Evolutionary conservation across 2,797 vertebrate genomes (phyloP).

Genomic region (Spondyliosoma cantharus): DNA sequence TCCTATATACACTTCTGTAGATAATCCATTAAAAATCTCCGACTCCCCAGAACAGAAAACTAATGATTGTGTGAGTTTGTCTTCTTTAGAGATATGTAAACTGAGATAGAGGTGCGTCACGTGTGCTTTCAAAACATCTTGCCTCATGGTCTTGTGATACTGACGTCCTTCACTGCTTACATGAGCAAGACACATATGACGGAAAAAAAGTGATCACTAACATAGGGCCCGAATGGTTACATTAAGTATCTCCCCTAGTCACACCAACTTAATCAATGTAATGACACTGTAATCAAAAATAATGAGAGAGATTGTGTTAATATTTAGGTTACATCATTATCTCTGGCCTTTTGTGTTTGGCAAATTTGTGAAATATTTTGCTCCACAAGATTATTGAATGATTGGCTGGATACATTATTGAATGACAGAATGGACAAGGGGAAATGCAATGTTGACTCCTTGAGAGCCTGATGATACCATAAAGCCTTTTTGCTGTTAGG

Average conservation of each 20-base stretch:
- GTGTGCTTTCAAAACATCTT: slow-evolving; percentile 23
- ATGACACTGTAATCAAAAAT: neutral
- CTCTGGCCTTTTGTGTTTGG: neutral
- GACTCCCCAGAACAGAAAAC: neutral
- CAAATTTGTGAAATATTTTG: neutral
- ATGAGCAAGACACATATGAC: slow-evolving; percentile 24
- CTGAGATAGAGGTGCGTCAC: neutral
- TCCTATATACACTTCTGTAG: too few relatives aligned
- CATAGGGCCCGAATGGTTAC: neutral
- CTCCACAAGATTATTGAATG: neutral
- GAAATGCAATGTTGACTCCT: neutral
- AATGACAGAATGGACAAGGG: neutral
- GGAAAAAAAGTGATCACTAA: neutral
- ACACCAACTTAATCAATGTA: neutral
- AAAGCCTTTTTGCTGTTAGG: neutral
- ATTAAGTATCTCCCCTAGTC: neutral
- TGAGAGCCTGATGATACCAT: neutral
- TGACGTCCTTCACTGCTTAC: slow-evolving; percentile 7
- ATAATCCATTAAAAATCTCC: too few relatives aligned
- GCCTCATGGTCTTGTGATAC: slow-evolving; percentile 26
- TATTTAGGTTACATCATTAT: neutral
- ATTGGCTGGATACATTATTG: neutral
- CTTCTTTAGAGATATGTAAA: slow-evolving; percentile 1
- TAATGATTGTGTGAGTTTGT: neutral
- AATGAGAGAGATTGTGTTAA: neutral